Evolutionary conservation across 37 sponge, comb jelly and placozoan genomes (phyloP).

Genomic region (Corticium candelabrum): DNA sequence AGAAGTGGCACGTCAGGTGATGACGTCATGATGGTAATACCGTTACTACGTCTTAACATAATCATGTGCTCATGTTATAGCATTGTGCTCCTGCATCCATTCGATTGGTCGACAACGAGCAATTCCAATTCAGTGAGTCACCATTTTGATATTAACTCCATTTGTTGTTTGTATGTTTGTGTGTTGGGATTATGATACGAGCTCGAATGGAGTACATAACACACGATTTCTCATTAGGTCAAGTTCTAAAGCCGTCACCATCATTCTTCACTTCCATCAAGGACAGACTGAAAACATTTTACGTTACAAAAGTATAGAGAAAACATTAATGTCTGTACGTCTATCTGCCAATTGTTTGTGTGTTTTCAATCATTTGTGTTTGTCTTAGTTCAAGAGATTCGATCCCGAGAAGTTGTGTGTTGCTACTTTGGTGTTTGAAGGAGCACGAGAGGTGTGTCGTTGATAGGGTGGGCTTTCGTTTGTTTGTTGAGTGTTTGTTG

Average conservation of each 20-base stretch:
- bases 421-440: constrained; percentile 82
- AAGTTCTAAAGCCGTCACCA: neutral
- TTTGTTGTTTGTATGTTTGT: too few species aligned
- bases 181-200: too few species aligned
- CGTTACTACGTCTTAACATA: neutral
- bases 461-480: too few species aligned
- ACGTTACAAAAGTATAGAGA: constrained; percentile 52
- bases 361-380: neutral
- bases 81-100: constrained; percentile 95
- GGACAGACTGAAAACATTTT: constrained; percentile 61
- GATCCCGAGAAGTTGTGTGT: constrained; percentile 57
- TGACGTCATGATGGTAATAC: neutral
- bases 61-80: constrained; percentile 17
- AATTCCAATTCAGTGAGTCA: constrained; percentile 69
- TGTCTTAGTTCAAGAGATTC: constrained; percentile 77
- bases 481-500: neutral
- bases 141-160: neutral
- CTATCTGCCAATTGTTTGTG: neutral
- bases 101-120: constrained; percentile 82
- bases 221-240: neutral
- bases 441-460: constrained; percentile 45
- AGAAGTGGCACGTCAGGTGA: constrained; percentile 70
- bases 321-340: too few species aligned
- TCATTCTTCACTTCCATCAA: constrained; percentile 11
- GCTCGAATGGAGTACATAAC: too few species aligned